phyloP scores from a whole-genome alignment of 1,140 invertebrate species.

The Tetraneura akinire region DNA sequence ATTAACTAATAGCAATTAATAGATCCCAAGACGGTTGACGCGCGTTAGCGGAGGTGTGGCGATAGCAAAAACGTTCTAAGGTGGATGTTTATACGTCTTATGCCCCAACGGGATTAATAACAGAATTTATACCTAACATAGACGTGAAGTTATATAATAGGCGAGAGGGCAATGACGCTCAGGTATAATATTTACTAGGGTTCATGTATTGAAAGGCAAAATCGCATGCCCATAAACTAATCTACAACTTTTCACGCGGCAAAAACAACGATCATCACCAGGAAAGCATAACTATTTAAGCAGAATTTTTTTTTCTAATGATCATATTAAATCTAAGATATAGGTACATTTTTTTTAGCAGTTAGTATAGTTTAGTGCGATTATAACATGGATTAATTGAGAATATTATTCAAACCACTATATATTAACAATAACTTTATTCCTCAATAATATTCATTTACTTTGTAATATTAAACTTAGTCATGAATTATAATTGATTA shows the following conservation, averaged over 20 bases:
- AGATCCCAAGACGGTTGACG: constrained; percentile 48
- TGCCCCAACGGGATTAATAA: constrained; percentile 36
- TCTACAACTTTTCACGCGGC: constrained; percentile 24
- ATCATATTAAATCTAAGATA: too few relatives aligned
- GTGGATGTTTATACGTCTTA: not conserved
- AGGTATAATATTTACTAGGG: not conserved
- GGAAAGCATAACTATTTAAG: not conserved
- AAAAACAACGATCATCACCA: constrained; percentile 1
- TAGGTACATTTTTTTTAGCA: too few relatives aligned
- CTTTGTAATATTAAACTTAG: too few relatives aligned
- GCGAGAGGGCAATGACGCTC: not conserved
- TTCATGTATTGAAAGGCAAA: constrained; percentile 22
- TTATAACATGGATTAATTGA: too few relatives aligned
- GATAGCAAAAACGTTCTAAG: constrained; percentile 32
- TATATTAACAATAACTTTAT: too few relatives aligned
- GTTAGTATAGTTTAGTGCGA: too few relatives aligned
- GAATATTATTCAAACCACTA: too few relatives aligned
- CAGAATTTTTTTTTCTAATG: too few relatives aligned
- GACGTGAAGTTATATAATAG: not conserved
- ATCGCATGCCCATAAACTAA: constrained; percentile 27
- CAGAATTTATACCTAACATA: not conserved
- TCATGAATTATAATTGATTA: too few relatives aligned
- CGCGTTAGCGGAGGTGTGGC: not conserved
- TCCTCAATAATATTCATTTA: too few relatives aligned
- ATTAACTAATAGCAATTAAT: constrained; percentile 51